Conservation (phyloP, 2,797 vertebrate species). For the Trematomus bernacchii region DNA sequence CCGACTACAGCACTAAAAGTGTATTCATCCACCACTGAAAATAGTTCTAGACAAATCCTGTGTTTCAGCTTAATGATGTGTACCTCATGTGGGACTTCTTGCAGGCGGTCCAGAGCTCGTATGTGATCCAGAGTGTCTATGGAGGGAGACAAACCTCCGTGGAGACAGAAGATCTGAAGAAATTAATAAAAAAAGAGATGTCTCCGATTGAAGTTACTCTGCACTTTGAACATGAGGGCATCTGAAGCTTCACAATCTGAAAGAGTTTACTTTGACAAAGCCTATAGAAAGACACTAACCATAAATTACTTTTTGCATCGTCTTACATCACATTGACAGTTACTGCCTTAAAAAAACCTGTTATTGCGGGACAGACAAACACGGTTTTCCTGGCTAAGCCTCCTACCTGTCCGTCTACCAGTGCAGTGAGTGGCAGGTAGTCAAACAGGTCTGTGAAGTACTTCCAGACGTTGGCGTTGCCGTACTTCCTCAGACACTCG, state of each 20-base stretch:
- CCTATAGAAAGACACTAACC: neutral
- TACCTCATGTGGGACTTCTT: slow-evolving; percentile 97
- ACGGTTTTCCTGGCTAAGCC: fast-evolving
- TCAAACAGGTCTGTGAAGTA: slow-evolving; percentile 98
- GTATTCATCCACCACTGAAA: neutral
- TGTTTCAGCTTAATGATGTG: neutral
- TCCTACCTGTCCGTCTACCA: slow-evolving; percentile 94
- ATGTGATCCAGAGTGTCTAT: slow-evolving; percentile 99
- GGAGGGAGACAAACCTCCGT: slow-evolving; percentile 94
- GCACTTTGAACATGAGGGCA: neutral
- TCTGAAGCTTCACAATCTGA: neutral
- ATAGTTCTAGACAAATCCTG: neutral
- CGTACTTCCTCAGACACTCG: slow-evolving; percentile 96
- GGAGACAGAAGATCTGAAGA: slow-evolving; percentile 95
- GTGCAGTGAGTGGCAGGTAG: slow-evolving; percentile 95
- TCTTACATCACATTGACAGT: too few species aligned
- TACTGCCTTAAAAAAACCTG: too few species aligned
- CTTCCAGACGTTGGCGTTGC: slow-evolving; percentile 97
- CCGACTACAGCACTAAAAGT: too few species aligned
- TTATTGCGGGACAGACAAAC: neutral
- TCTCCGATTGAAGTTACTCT: neutral
- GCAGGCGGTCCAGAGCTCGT: slow-evolving; percentile 95
- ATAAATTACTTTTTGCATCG: neutral
- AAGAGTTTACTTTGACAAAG: neutral
- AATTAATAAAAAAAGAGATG: neutral